Evolutionary conservation across 2,797 vertebrate genomes (phyloP).

Genomic region (Lacerta bilineata): DNA sequence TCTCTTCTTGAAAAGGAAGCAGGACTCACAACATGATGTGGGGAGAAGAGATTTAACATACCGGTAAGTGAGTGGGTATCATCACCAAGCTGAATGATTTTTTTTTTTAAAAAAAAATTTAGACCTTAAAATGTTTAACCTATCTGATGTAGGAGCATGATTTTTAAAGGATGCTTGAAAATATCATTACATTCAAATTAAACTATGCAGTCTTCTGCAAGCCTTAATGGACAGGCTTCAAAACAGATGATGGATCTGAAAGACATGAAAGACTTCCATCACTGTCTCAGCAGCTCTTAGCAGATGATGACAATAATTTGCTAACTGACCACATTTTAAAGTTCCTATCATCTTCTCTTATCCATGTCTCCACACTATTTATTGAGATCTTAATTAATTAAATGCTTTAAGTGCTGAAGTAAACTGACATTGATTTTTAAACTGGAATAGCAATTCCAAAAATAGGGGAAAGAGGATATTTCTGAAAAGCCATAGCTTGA

Average conservation of each 20-base stretch:
- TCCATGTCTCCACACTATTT: constrained; percentile 41
- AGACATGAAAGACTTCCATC: constrained; percentile 23
- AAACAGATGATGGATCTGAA: constrained; percentile 11
- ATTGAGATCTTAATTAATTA: constrained; percentile 45
- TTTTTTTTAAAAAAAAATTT: background rate
- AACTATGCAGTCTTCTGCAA: background rate
- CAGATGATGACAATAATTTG: constrained; percentile 33
- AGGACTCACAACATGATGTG: background rate
- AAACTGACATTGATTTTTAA: constrained; percentile 7
- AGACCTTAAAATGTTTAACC: background rate
- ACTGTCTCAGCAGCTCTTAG: constrained; percentile 24
- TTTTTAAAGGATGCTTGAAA: constrained; percentile 10
- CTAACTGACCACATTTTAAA: constrained; percentile 25
- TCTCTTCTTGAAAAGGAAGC: background rate
- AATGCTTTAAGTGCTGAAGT: constrained; percentile 35
- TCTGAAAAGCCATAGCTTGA: constrained; percentile 19
- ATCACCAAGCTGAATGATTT: background rate
- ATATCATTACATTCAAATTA: background rate
- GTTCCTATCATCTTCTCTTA: constrained; percentile 40
- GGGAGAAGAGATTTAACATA: background rate
- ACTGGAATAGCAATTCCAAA: constrained; percentile 7
- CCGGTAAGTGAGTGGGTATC: background rate
- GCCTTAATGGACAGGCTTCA: background rate
- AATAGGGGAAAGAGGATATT: background rate
- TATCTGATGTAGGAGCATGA: background rate